These are phyloP conservation scores for Halesus radiatus DNA, from an alignment of 1,140 invertebrate species.

Conservation along the genomic window DNA sequence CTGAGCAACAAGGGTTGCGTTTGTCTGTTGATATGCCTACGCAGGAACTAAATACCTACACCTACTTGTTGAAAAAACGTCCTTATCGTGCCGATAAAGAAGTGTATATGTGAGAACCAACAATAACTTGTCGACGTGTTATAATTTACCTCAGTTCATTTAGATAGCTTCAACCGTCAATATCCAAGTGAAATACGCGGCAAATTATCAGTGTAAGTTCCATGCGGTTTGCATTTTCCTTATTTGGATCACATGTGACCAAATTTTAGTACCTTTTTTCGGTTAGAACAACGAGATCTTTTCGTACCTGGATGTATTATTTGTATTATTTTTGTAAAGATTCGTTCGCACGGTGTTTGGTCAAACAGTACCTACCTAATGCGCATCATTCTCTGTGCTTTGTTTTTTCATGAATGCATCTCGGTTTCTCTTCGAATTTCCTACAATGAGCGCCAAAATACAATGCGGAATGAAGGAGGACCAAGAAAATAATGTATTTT, in stretches of 20 bases:
- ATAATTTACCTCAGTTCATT: background rate
- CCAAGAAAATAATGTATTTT: constrained; percentile 27
- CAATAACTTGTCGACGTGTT: background rate
- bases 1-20: background rate
- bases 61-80: too few species aligned
- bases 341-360: constrained; percentile 51
- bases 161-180: background rate
- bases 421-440: constrained; percentile 52
- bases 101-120: too few species aligned
- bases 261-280: background rate
- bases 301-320: constrained; percentile 42
- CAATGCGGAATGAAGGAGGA: constrained; percentile 22
- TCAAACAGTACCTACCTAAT: constrained; percentile 47
- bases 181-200: background rate
- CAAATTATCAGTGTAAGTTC: background rate
- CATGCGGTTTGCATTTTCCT: constrained; percentile 8
- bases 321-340: constrained; percentile 36
- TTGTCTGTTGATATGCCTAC: background rate
- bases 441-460: constrained; percentile 33
- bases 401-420: constrained; percentile 53
- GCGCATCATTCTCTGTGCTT: constrained; percentile 44
- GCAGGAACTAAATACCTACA: too few species aligned
- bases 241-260: constrained; percentile 26
- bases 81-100: too few species aligned
- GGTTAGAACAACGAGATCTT: constrained; percentile 19